A percentile compares a stretch with the other conserved stretches of the same genome.
Evolutionary conservation across 2,113 vertebrate species (phyloP).

Genomic region (Hyla sarda): DNA sequence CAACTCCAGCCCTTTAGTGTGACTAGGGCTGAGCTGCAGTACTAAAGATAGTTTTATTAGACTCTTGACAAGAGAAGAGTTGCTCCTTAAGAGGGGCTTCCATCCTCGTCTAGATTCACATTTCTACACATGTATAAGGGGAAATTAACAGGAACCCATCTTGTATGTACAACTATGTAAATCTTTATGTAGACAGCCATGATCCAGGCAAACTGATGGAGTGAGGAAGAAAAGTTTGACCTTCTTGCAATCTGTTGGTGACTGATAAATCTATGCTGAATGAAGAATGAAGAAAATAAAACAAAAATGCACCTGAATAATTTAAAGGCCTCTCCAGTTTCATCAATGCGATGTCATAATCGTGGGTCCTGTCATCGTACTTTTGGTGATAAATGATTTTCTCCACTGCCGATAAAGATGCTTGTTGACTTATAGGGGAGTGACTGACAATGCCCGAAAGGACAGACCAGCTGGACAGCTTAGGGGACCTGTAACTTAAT

Average conservation of each 20-base stretch:
- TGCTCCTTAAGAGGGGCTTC: too few species aligned
- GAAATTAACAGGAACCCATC: neutral
- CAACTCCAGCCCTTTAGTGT: too few species aligned
- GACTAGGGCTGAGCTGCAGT: too few species aligned
- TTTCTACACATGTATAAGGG: too few species aligned
- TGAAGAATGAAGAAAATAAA: neutral
- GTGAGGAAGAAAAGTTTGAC: neutral
- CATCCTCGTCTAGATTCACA: too few species aligned
- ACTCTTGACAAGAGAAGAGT: too few species aligned
- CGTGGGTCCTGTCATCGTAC: conserved; percentile 80
- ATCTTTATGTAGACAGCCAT: neutral
- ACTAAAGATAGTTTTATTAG: too few species aligned
- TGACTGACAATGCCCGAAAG: conserved; percentile 76
- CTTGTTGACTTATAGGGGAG: conserved; percentile 64
- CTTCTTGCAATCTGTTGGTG: neutral
- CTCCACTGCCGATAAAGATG: conserved; percentile 73
- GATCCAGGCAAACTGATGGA: neutral
- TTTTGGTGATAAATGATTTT: conserved; percentile 81
- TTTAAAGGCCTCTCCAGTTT: conserved; percentile 78
- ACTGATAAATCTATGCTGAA: neutral
- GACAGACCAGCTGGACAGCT: conserved; percentile 80
- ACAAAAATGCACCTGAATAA: conserved; percentile 78
- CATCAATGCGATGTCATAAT: conserved; percentile 87
- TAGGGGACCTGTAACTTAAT: conserved; percentile 76
- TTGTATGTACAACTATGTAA: neutral